Base-by-base conservation (phyloP, 1,140 invertebrate genomes). In the Schlechtendalia chinensis region DNA sequence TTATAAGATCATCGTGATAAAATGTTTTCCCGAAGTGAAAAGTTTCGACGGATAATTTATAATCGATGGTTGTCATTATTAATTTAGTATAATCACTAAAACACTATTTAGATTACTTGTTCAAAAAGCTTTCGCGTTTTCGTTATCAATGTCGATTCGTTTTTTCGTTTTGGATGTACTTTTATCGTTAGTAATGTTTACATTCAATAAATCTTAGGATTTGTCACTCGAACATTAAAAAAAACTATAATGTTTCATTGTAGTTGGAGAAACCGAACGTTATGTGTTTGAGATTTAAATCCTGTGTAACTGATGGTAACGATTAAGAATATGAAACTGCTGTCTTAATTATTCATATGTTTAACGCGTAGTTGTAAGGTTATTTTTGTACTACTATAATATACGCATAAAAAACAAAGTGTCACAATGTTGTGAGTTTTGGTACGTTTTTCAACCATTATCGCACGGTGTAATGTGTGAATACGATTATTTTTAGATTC, bases 291-390 rank as follows among this genome's bases (percentile, higher is more conserved):
- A 14, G 24, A 32, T 54, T 72, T 54, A 72, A 72, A 72, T 54
- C 27, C 11, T 3, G 6, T 24, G 19, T 72, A 54, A 72, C 54
- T 72, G 54, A 72, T 72, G 50, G 1, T 39, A 17, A 53, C 50
- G 47, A 72, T 72, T 72, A 72, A 72, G 54, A 54, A 54, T 72
- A 72, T 72, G 27, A 72, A 72, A 72, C 54, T 14, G 17, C 24
- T 4, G 50, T 72, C 47, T 54, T 29, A 54, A 54, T 72, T 54
- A 54, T 54, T 72, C 69, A 72, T 53, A 72, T 53, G 22, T 54
- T 53, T 53, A 53, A 53, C 27, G 69, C 14, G 17, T 54, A 29
- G 17, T 29, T 10, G 22, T 53, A 32, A 72, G 8, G 47, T 29
- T 54, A 69, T 72, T 72, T 72, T 72, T 72, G 14, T 53, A 53